Evolutionary conservation across 2,113 vertebrate species (phyloP).

Genomic region (Pluvianellus socialis): DNA sequence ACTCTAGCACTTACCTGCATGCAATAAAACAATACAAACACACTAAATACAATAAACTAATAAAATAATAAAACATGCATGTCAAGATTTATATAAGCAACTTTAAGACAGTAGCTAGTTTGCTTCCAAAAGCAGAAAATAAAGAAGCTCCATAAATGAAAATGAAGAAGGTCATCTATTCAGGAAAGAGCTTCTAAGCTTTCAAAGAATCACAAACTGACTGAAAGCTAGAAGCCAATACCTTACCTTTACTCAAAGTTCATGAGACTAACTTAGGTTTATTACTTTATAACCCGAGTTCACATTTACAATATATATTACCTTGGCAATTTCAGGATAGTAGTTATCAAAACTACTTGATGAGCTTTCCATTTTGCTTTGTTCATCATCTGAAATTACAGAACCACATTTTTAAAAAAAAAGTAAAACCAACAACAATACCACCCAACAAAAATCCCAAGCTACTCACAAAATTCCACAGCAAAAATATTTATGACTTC

Average conservation of each 20-base stretch:
- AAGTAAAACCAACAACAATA: not conserved
- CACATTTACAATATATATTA: constrained; percentile 27
- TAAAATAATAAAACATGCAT: not conserved
- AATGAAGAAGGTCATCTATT: not conserved
- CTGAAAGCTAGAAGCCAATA: not conserved
- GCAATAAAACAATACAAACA: not conserved
- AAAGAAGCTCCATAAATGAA: not conserved
- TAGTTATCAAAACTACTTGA: constrained; percentile 92
- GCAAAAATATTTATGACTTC: not conserved
- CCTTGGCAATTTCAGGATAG: constrained; percentile 83
- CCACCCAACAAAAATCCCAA: not conserved
- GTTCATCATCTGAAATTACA: constrained; percentile 89
- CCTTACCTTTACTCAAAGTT: not conserved
- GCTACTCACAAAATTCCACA: not conserved
- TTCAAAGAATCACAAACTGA: not conserved
- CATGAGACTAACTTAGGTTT: not conserved
- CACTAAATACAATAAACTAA: not conserved
- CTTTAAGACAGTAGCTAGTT: not conserved
- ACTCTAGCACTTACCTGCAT: not conserved
- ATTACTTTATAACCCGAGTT: not conserved
- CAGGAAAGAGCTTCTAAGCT: not conserved
- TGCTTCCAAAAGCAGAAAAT: not conserved
- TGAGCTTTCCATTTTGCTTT: constrained; percentile 89
- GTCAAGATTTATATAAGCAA: not conserved
- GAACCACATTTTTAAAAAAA: not conserved